Evolutionary conservation across 2,113 vertebrate species (phyloP), one percentile per base, ranked within the genome.

Genomic region (Eclectus roratus): DNA sequence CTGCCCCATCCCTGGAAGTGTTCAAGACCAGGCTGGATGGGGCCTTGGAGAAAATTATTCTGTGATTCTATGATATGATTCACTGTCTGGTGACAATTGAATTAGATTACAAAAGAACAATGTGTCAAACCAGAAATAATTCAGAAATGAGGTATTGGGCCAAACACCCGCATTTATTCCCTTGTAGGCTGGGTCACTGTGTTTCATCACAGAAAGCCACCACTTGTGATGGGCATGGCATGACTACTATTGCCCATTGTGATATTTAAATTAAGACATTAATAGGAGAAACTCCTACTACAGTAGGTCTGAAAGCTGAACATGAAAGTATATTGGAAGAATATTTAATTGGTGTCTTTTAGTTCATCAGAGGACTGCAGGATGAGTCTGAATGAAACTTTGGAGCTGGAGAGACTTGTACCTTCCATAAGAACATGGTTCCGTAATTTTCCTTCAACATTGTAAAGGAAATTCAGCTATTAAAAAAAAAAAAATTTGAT

Each of bases 311-410:
- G 66, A 41, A 89, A 91, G 65, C 12, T 63, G 17, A 49, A 93
- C 81, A 74, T 44, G 25, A 68, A 87, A 70, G 35, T 27, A 29
- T 53, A 43, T 44, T 49, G 71, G 63, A 72, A 68, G 17, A 76
- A 89, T 85, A 94, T 85, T 83, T 83, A 91, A 91, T 88, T 77
- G 83, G 55, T 46, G 63, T 47, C 49, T 74, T 89, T 80, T 18
- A 77, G 58, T 66, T 82, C 74, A 53, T 70, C 52, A 77, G 56
- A 88, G 71, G 63, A 47, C 58, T 66, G 56, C 44, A 46, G 82
- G 85, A 83, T n/a, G 71, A 66, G n/a, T 37, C 68, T 28, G 69
- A 94, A 82, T 80, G 79, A 92, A 70, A 81, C 65, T 16, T 24
- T 25, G 70, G 61, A 39, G 50, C 80, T 91, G 74, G 14, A 68